Conservation (phyloP, 2,888 invertebrate species). For the Peribatodes rhomboidaria region DNA sequence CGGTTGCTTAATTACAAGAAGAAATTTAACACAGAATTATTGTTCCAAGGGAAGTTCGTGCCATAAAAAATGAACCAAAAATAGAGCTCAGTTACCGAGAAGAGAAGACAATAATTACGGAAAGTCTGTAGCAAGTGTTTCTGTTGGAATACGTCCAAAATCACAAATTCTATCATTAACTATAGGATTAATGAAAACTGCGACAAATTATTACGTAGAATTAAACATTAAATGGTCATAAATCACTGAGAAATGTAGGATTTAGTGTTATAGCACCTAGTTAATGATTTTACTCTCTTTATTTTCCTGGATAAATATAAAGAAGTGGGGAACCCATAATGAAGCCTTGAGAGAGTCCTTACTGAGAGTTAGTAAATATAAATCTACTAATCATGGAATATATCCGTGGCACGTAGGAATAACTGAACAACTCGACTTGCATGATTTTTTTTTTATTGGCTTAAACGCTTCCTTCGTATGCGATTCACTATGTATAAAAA, state of each 20-base stretch:
- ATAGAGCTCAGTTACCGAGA: constrained; percentile 71
- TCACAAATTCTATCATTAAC: constrained; percentile 74
- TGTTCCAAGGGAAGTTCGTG: constrained; percentile 33
- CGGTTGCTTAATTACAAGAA: neutral
- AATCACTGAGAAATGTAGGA: too few relatives aligned
- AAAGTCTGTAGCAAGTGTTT: constrained; percentile 74
- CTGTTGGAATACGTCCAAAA: constrained; percentile 82
- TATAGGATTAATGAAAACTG: constrained; percentile 78
- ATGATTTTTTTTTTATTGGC: too few relatives aligned
- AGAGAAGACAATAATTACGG: constrained; percentile 78
- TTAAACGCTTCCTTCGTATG: too few relatives aligned
- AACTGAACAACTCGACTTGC: too few relatives aligned
- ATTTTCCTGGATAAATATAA: too few relatives aligned
- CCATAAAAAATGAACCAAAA: constrained; percentile 65
- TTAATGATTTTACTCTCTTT: too few relatives aligned
- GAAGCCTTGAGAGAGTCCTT: neutral
- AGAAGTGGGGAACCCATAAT: too few relatives aligned
- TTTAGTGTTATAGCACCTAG: too few relatives aligned
- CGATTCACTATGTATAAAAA: too few relatives aligned
- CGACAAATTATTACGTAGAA: constrained; percentile 54
- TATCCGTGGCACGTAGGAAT: too few relatives aligned
- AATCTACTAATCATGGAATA: too few relatives aligned
- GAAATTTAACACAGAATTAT: constrained; percentile 26
- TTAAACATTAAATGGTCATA: constrained; percentile 44
- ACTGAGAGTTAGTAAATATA: neutral